A percentile compares a stretch with the other conserved stretches of the same genome.
These are phyloP conservation scores for Branchinecta lindahli DNA, from an alignment of 1,140 invertebrate genomes.

Conservation along the genomic window DNA sequence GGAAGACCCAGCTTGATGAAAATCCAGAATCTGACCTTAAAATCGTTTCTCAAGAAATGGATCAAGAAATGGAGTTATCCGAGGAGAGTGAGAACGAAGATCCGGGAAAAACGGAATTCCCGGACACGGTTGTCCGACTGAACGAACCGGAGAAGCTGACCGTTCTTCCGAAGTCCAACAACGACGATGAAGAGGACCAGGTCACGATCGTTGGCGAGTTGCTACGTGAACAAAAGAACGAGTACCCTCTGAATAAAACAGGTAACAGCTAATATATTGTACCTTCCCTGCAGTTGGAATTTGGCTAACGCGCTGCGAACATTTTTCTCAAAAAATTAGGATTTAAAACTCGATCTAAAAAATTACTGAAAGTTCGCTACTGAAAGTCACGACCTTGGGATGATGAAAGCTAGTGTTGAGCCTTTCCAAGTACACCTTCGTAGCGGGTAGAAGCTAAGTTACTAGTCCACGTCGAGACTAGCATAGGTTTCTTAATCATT, in stretches of 20 bases:
- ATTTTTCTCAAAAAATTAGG: conserved; percentile 18
- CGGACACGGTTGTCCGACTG: conserved; percentile 38
- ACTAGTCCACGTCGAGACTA: no score
- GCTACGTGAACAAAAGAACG: conserved; percentile 1
- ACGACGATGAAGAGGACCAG: conserved; percentile 14
- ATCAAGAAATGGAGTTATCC: conserved; percentile 26
- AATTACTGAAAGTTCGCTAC: no score
- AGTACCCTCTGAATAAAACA: not conserved
- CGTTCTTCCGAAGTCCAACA: not conserved
- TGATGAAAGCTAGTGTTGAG: no score
- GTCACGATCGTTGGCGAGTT: conserved; percentile 19
- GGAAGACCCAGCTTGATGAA: not conserved
- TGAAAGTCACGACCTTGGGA: no score
- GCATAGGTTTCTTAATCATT: no score
- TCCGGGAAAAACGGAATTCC: conserved; percentile 32
- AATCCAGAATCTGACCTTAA: not conserved
- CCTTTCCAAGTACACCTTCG: no score
- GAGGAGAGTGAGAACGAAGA: conserved; percentile 31
- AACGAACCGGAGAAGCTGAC: not conserved
- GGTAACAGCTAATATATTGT: no score
- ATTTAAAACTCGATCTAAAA: no score
- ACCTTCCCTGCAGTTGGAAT: no score
- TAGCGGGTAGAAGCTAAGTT: no score
- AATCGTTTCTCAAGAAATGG: conserved; percentile 19
- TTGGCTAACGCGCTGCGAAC: no score